phyloP scores from a whole-genome alignment of 2,113 vertebrate species.

The Phalacrocorax brasilianus region DNA sequence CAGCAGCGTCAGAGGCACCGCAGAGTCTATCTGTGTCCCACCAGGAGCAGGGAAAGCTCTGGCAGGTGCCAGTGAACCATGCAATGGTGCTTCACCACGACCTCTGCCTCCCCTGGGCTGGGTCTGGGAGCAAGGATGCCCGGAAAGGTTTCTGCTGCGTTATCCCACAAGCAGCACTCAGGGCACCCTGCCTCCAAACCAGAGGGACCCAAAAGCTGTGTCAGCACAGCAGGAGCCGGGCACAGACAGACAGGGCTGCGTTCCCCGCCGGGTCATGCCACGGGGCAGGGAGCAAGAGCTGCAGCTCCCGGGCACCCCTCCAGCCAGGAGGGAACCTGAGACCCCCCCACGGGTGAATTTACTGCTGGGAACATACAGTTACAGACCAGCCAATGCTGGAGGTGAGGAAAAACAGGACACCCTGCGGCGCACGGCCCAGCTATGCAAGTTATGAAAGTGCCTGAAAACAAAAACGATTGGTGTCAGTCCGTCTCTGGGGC shows the following conservation, averaged over 20 bases:
- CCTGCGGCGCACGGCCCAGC: fast-evolving
- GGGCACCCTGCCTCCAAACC: neutral
- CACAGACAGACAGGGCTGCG: neutral
- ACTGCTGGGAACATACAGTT: neutral
- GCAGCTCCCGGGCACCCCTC: neutral
- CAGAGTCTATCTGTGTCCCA: neutral
- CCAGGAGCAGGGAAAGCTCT: neutral
- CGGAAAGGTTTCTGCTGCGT: neutral
- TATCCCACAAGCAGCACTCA: fast-evolving
- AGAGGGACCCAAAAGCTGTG: neutral
- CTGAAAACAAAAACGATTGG: fast-evolving
- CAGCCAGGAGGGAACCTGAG: neutral
- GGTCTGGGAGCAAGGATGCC: neutral
- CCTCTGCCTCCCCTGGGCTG: neutral
- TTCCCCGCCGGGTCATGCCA: neutral
- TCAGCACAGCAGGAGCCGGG: neutral
- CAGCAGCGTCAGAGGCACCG: fast-evolving
- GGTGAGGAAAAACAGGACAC: neutral
- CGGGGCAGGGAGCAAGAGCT: neutral
- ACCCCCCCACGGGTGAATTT: neutral
- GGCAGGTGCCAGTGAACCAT: fast-evolving
- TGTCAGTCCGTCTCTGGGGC: neutral
- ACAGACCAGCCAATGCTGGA: fast-evolving
- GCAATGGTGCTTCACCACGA: fast-evolving
- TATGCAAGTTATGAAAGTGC: neutral